Evolutionary conservation across 1,140 invertebrate genomes (phyloP).

Genomic region (Mizuhopecten yessoensis): DNA sequence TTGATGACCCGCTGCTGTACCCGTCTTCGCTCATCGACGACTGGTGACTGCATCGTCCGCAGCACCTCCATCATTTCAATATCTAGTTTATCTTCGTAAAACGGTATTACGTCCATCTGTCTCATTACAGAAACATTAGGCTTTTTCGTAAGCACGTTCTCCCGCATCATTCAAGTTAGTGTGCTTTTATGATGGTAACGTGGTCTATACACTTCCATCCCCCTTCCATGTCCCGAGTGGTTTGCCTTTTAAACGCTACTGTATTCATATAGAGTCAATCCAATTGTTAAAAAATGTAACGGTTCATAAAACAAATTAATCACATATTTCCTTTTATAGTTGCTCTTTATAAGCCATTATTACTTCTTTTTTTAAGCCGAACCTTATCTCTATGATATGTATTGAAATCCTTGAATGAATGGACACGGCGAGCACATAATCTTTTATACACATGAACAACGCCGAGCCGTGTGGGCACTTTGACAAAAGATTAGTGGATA

Average conservation of each 20-base stretch:
- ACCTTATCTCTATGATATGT: slow-evolving; percentile 4
- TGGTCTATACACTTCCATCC: background rate
- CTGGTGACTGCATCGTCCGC: background rate
- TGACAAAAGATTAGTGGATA: slow-evolving; percentile 39
- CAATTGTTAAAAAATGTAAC: background rate
- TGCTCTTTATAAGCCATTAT: slow-evolving; percentile 28
- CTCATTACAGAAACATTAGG: background rate
- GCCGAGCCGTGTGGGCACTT: background rate
- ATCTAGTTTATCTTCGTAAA: background rate
- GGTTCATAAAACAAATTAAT: slow-evolving; percentile 27
- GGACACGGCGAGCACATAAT: background rate
- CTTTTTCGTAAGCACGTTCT: background rate
- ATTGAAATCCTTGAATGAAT: slow-evolving; percentile 9
- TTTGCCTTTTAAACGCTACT: background rate
- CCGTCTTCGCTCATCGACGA: slow-evolving; percentile 12
- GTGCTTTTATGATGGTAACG: background rate
- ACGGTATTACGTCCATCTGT: background rate
- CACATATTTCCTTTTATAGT: slow-evolving; percentile 39
- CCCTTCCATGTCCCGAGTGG: slow-evolving; percentile 29
- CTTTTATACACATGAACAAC: slow-evolving; percentile 15
- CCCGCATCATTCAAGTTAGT: background rate
- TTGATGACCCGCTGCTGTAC: slow-evolving; percentile 11
- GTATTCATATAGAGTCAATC: background rate
- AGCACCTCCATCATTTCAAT: background rate
- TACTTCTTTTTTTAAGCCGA: slow-evolving; percentile 28